Evolutionary conservation across 1,140 invertebrate species (phyloP), one percentile per base, ranked within the genome.

Genomic region (Oscheius sp.): DNA sequence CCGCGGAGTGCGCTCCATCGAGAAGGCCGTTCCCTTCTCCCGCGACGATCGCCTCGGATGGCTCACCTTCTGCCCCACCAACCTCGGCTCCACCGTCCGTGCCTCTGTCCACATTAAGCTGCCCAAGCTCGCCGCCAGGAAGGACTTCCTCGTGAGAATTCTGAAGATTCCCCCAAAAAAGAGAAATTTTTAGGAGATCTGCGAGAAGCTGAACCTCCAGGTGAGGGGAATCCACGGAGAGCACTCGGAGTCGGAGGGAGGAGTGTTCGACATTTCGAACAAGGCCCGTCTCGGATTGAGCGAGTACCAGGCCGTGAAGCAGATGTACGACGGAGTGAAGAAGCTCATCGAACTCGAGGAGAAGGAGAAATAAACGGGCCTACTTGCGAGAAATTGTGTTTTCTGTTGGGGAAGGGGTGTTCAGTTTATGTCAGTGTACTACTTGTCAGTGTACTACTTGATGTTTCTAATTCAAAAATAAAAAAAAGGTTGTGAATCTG

Each of bases 1-100:
- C 73, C 90, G 88, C 23, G 93, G 91, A 73, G 92, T 95, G 68
- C 94, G 93, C 77, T 91, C 92, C 77, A 93, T 96, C 80, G 93
- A 95, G 86, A 91, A 92, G 87, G 89, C 91, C 82, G 85, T 95
- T 76, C 91, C 91, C 20, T 95, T 95, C 90, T 92, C 91, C 49
- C 91, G 92, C 85, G 88, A 94, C 79, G 91, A 94, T 79, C 89
- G 92, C 77, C 90, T 96, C 64, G 95, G 95, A 65, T 97, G 93
- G 89, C 88, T 97, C 73, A 97, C 94, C 73, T 97, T 97, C 91
- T 97, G 95, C 88, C 95, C 95, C 55, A 94, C 93, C 84, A 97
- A 98, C 87, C 87, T 98, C 87, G 95, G 95, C 26, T 97, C 95
- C 68, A 95, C 94, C 35, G 91, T 98, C 66, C 91, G 95, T 78